Conservation (phyloP, 2,113 vertebrate species). For the Cynopterus brachyotis region DNA sequence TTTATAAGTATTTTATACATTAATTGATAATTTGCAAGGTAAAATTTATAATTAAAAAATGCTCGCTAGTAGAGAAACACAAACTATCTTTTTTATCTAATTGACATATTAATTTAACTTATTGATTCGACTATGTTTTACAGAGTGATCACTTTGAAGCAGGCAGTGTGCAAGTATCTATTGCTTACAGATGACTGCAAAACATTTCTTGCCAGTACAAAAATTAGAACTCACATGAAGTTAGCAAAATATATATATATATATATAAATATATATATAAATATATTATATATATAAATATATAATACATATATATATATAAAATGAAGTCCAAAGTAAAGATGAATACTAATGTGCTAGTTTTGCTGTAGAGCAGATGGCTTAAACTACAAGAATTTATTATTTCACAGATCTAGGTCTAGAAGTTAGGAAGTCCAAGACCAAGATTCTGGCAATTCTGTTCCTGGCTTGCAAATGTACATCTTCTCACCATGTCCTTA, state of each 20-base stretch:
- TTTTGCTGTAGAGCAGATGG: not conserved
- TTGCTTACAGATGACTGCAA: not conserved
- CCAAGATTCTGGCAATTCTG: too few species aligned
- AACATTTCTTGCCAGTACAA: not conserved
- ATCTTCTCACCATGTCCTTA: not conserved
- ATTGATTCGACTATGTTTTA: not conserved
- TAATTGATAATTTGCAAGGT: not conserved
- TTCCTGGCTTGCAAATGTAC: not conserved
- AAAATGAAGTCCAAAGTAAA: too few species aligned
- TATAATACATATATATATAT: too few species aligned
- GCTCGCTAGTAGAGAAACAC: not conserved
- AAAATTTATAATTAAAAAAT: not conserved
- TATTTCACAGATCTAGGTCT: not conserved
- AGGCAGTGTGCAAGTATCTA: not conserved
- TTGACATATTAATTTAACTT: not conserved
- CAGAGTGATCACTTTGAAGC: not conserved
- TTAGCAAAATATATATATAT: too few species aligned
- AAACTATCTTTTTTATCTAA: not conserved
- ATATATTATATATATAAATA: too few species aligned
- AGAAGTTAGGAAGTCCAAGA: too few species aligned
- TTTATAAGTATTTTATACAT: not conserved
- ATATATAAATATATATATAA: too few species aligned
- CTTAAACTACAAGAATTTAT: not conserved
- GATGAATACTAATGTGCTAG: not conserved
- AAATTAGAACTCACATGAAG: not conserved